These are phyloP conservation scores for Eulithis prunata DNA, from an alignment of 2,888 invertebrate species.

Conservation along the genomic window DNA sequence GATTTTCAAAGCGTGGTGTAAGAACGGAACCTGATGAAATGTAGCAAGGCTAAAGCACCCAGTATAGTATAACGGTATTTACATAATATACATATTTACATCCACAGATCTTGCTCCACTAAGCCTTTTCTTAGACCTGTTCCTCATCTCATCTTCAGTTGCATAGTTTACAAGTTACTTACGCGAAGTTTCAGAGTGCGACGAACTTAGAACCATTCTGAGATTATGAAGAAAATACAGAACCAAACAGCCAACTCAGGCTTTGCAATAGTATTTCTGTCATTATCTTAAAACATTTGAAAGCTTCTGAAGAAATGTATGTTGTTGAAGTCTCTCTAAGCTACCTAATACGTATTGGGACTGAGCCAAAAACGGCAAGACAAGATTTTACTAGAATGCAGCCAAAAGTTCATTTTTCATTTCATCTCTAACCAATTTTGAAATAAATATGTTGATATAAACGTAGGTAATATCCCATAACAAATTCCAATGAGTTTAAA, in stretches of 20 bases:
- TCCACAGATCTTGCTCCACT: slow-evolving; percentile 25
- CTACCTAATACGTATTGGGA: slow-evolving; percentile 26
- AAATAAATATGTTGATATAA: too few species aligned
- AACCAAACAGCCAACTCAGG: slow-evolving; percentile 28
- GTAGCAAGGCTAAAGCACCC: slow-evolving; percentile 24
- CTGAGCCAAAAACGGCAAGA: slow-evolving; percentile 33
- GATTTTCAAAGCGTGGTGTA: slow-evolving; percentile 15
- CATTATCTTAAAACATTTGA: slow-evolving; percentile 69
- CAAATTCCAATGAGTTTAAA: slow-evolving; percentile 18
- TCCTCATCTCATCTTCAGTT: slow-evolving; percentile 12
- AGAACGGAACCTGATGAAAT: slow-evolving; percentile 19
- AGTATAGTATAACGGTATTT: slow-evolving; percentile 10
- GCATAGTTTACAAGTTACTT: slow-evolving; percentile 48
- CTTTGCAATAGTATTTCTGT: slow-evolving; percentile 52
- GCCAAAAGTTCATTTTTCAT: slow-evolving; percentile 17
- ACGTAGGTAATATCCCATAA: slow-evolving; percentile 14
- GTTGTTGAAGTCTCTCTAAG: slow-evolving; percentile 50
- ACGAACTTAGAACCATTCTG: slow-evolving; percentile 60
- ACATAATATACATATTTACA: too few species aligned
- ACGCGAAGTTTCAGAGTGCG: slow-evolving; percentile 41
- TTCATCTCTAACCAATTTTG: background rate
- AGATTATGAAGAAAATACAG: slow-evolving; percentile 60
- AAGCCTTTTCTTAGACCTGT: slow-evolving; percentile 18
- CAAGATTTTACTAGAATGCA: slow-evolving; percentile 22
- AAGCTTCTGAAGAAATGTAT: slow-evolving; percentile 69